These are phyloP conservation scores for Drosophila suzukii DNA, from an alignment of 1,140 invertebrate species.

Conservation along the genomic window DNA sequence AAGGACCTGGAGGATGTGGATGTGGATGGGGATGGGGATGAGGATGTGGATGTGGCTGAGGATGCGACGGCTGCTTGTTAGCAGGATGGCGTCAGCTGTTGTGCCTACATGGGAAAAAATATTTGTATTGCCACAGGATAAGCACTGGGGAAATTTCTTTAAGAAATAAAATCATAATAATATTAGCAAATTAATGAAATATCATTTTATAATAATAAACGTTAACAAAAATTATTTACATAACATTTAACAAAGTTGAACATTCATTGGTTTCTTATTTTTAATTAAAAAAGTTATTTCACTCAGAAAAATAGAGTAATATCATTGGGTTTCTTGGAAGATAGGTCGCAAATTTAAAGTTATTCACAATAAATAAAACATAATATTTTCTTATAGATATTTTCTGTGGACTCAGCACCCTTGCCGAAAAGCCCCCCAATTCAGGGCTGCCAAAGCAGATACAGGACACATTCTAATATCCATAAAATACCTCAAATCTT, in stretches of 20 bases:
- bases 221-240: no score
- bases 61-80: constrained; percentile 39
- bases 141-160: neutral
- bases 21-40: constrained; percentile 2
- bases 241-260: no score
- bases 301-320: no score
- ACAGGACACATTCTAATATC: constrained; percentile 50
- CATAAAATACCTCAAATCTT: constrained; percentile 69
- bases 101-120: constrained; percentile 27
- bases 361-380: no score
- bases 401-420: neutral
- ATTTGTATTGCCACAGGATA: neutral
- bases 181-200: no score
- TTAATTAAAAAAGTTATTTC: no score
- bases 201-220: no score
- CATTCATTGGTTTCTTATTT: no score
- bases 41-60: constrained; percentile 5
- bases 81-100: constrained; percentile 50
- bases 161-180: no score
- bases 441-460: constrained; percentile 20
- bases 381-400: neutral
- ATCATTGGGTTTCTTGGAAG: no score
- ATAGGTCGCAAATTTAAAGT: no score
- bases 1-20: constrained; percentile 9
- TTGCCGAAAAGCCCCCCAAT: neutral